A percentile compares a stretch with the other conserved stretches of the same genome.
Evolutionary conservation across 1,140 invertebrate genomes (phyloP).

Genomic region (Campoletis sonorensis): DNA sequence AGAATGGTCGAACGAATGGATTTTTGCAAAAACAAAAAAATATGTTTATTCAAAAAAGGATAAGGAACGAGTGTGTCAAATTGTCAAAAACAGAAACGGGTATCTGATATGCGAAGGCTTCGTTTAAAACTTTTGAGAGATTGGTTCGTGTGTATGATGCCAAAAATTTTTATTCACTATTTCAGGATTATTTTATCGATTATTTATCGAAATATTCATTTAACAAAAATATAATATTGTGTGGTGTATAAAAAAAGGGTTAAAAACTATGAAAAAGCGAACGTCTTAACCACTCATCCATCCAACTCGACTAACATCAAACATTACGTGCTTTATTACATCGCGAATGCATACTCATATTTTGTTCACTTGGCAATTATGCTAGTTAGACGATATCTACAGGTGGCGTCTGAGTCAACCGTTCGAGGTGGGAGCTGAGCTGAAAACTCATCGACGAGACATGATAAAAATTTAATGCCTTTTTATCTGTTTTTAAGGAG

Average conservation of each 20-base stretch:
- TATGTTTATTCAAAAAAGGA: too few relatives aligned
- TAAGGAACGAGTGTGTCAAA: background rate
- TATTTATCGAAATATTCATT: background rate
- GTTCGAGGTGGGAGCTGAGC: too few relatives aligned
- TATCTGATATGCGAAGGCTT: slow-evolving; percentile 49
- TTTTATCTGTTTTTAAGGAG: too few relatives aligned
- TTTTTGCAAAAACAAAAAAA: background rate
- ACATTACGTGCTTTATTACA: slow-evolving; percentile 54
- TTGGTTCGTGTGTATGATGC: too few relatives aligned
- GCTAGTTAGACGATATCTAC: slow-evolving; percentile 4
- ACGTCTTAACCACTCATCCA: slow-evolving; percentile 77
- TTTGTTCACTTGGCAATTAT: slow-evolving; percentile 34
- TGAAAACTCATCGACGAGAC: too few relatives aligned
- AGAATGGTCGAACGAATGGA: too few relatives aligned
- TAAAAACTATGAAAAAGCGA: slow-evolving; percentile 36
- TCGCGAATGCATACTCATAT: slow-evolving; percentile 49
- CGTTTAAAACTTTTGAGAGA: background rate
- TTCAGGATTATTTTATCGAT: slow-evolving; percentile 6
- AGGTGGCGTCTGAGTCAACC: background rate
- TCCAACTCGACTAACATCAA: slow-evolving; percentile 72
- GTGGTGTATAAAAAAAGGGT: background rate
- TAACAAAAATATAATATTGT: too few relatives aligned
- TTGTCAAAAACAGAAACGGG: slow-evolving; percentile 41
- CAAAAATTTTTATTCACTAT: background rate
- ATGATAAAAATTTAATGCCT: too few relatives aligned